Conservation (phyloP, 2,888 invertebrate species). For the Hipparchia semele region DNA sequence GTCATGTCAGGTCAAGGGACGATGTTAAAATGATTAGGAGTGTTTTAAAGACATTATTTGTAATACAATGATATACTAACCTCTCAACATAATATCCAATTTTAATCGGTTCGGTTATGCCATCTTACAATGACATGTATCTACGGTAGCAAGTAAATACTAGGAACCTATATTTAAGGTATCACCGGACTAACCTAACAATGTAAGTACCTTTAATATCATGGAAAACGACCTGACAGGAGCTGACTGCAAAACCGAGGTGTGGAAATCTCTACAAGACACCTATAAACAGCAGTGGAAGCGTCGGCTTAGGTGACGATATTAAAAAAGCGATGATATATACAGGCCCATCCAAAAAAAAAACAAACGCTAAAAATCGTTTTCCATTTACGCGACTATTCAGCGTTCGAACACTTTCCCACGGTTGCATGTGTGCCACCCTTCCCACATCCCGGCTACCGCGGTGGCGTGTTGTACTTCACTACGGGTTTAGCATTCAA, state of each 20-base stretch:
- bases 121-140: no score
- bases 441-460: constrained; percentile 51
- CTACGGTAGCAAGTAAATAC: no score
- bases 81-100: no score
- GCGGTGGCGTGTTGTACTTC: constrained; percentile 64
- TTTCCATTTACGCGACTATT: constrained; percentile 34
- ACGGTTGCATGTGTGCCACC: constrained; percentile 69
- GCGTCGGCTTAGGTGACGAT: background rate
- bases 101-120: no score
- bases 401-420: constrained; percentile 65
- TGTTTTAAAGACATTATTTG: no score
- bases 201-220: no score
- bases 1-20: no score
- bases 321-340: constrained; percentile 15
- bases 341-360: constrained; percentile 21
- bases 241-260: background rate
- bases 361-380: constrained; percentile 27
- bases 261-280: background rate
- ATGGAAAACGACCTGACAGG: background rate
- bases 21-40: no score
- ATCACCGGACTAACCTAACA: no score
- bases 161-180: no score
- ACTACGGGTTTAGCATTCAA: constrained; percentile 79
- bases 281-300: background rate
- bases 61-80: no score